phyloP scores from a whole-genome alignment of 1,140 invertebrate species.

The Lithobius niger region DNA sequence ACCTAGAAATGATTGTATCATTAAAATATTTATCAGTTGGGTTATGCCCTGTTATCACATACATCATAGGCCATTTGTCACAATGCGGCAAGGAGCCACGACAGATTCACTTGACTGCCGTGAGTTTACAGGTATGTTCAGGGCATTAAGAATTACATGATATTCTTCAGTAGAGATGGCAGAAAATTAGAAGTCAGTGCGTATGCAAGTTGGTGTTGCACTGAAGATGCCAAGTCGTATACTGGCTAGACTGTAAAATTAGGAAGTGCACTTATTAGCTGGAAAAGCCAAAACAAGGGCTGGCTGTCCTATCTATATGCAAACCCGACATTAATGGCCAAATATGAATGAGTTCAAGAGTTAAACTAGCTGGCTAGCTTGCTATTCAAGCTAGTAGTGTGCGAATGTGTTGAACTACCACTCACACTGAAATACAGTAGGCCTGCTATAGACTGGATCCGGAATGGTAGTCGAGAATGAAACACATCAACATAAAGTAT shows the following conservation, averaged over 20 bases:
- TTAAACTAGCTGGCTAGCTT: conserved; percentile 1
- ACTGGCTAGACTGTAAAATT: not conserved
- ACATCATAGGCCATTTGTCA: conserved; percentile 30
- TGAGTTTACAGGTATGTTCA: conserved; percentile 34
- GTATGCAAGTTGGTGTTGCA: not conserved
- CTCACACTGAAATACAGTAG: not conserved
- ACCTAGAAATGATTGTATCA: conserved; percentile 27
- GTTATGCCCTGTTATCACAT: conserved; percentile 35
- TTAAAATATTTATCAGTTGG: conserved; percentile 32
- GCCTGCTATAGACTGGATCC: not conserved
- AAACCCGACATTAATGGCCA: conserved; percentile 6
- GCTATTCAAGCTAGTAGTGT: not conserved
- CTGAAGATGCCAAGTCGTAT: conserved; percentile 7
- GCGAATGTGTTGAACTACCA: not conserved
- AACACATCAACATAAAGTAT: not conserved
- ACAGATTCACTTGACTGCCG: conserved; percentile 28
- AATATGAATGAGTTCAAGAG: conserved; percentile 4
- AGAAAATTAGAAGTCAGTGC: not conserved
- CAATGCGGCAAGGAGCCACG: conserved; percentile 30
- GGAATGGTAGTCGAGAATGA: not conserved
- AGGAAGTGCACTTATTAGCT: not conserved
- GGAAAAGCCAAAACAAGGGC: conserved; percentile 10
- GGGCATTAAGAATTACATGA: conserved; percentile 23
- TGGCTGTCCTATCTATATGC: not conserved
- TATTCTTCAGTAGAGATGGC: conserved; percentile 12